Conservation (phyloP, 2,797 vertebrate species). For the Microchirus variegatus region DNA sequence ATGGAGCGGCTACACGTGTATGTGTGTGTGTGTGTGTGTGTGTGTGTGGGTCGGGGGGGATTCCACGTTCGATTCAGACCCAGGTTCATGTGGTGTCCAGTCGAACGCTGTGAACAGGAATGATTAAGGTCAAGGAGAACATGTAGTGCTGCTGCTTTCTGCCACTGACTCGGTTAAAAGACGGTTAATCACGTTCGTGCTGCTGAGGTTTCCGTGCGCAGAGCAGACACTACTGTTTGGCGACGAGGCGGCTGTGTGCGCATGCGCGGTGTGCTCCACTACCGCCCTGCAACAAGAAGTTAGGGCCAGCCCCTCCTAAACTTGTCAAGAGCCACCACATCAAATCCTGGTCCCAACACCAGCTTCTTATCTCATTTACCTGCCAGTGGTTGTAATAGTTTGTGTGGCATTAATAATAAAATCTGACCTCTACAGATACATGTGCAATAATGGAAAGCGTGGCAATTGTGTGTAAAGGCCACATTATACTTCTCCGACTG, state of each 20-base stretch:
- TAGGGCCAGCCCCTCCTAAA: constrained; percentile 2
- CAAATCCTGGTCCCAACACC: neutral
- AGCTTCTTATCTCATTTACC: neutral
- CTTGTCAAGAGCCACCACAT: neutral
- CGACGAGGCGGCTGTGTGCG: constrained; percentile 40
- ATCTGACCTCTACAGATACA: too few relatives aligned
- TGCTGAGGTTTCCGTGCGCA: constrained; percentile 23
- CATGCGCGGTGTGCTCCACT: constrained; percentile 56
- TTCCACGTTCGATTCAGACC: neutral
- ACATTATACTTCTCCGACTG: too few relatives aligned
- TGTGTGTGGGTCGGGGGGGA: neutral
- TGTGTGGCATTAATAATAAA: too few relatives aligned
- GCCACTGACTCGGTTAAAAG: constrained; percentile 1
- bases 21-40: neutral
- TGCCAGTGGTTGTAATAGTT: too few relatives aligned
- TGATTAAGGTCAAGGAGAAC: neutral
- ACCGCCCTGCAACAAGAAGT: constrained; percentile 28
- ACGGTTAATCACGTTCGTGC: constrained; percentile 53
- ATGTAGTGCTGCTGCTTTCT: neutral
- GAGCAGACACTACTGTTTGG: constrained; percentile 15
- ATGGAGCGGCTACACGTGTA: constrained; percentile 63
- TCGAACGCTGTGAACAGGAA: neutral
- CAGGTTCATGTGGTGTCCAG: neutral
- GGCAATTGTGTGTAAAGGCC: too few relatives aligned
- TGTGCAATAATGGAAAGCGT: too few relatives aligned